These are phyloP conservation scores for Pemphigus obesinymphae DNA, from an alignment of 1,140 invertebrate genomes.

Conservation along the genomic window DNA sequence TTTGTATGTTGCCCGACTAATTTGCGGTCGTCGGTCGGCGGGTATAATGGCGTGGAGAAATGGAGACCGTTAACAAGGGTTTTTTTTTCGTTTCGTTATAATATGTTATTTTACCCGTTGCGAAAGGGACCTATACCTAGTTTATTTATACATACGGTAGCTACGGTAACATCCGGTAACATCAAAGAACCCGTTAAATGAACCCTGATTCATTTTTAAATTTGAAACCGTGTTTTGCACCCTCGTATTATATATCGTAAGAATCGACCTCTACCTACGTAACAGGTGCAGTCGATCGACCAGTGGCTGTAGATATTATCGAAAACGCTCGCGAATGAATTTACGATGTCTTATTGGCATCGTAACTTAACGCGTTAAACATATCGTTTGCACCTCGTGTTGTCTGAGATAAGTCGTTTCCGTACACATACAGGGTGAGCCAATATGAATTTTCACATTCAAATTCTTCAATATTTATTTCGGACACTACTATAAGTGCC, in stretches of 20 bases:
- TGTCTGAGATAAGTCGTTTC: not conserved
- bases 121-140: not conserved
- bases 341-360: not conserved
- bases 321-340: not conserved
- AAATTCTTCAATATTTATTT: no score
- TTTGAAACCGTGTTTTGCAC: not conserved
- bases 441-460: no score
- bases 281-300: not conserved
- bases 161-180: not conserved
- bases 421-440: not conserved
- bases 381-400: not conserved
- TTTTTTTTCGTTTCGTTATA: not conserved
- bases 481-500: no score
- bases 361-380: not conserved
- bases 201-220: conserved; percentile 9
- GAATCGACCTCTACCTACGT: not conserved
- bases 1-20: not conserved
- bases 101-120: not conserved
- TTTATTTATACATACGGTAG: not conserved
- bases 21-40: not conserved
- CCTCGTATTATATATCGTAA: not conserved
- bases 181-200: not conserved
- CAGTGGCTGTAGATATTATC: not conserved
- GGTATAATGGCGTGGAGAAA: not conserved
- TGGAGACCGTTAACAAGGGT: not conserved